phyloP scores from a whole-genome alignment of 2,888 invertebrate species.

The Lypha dubia region DNA sequence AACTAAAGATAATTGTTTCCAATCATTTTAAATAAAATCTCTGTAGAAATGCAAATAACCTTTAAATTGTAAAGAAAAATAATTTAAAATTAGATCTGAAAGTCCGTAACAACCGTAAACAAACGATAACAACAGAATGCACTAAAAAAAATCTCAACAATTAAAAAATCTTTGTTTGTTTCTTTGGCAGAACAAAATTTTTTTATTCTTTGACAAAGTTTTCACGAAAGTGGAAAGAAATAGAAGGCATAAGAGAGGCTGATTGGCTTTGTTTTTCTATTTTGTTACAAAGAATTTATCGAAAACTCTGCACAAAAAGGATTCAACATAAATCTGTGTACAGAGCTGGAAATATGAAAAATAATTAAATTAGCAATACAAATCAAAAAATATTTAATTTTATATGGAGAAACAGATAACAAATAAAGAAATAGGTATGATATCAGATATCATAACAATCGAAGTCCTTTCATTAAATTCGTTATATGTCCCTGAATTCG shows the following conservation, averaged over 20 bases:
- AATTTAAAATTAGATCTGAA: neutral
- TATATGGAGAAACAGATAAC: too few relatives aligned
- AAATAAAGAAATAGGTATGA: too few relatives aligned
- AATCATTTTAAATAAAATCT: neutral
- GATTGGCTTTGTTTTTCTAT: too few relatives aligned
- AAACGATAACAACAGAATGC: neutral
- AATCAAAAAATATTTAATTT: too few relatives aligned
- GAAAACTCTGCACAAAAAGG: neutral
- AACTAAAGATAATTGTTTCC: neutral
- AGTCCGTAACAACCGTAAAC: neutral
- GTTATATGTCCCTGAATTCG: too few relatives aligned
- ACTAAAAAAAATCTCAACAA: neutral
- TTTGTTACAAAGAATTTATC: too few relatives aligned
- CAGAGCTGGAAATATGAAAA: too few relatives aligned
- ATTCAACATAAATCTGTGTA: neutral
- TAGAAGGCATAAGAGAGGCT: too few relatives aligned
- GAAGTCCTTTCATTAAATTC: too few relatives aligned
- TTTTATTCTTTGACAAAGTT: neutral
- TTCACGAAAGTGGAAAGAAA: neutral
- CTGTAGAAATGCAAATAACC: neutral
- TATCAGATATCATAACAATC: too few relatives aligned
- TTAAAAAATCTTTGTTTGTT: too few relatives aligned
- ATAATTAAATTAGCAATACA: too few relatives aligned
- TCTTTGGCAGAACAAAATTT: neutral
- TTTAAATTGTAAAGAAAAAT: neutral